A percentile compares a stretch with the other conserved stretches of the same genome.
phyloP scores from a whole-genome alignment of 1,140 invertebrate genomes.

The Habropoda laboriosa region DNA sequence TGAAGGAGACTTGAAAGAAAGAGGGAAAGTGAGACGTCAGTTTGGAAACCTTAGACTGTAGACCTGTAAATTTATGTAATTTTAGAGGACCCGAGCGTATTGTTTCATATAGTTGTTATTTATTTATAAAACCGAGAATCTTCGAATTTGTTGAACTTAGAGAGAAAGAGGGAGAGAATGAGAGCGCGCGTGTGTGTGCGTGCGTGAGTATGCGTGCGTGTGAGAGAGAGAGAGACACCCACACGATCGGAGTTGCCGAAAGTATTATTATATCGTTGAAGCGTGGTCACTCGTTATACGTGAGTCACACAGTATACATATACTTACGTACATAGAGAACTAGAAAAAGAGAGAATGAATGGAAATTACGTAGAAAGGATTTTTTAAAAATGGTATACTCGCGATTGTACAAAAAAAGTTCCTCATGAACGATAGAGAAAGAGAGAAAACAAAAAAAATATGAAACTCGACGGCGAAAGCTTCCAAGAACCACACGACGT shows the following conservation, averaged over 20 bases:
- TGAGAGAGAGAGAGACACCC: conserved; percentile 9
- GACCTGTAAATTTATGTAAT: conserved; percentile 71
- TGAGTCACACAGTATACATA: background rate
- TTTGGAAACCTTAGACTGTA: conserved; percentile 50
- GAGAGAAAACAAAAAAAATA: background rate
- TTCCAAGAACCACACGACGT: background rate
- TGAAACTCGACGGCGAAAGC: background rate
- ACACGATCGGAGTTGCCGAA: conserved; percentile 26
- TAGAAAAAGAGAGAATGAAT: too few species aligned
- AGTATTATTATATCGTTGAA: conserved; percentile 46
- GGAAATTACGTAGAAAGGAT: conserved; percentile 22
- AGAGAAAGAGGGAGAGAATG: background rate
- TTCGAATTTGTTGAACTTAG: conserved; percentile 44
- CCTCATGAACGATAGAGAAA: conserved; percentile 3
- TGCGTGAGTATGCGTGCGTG: too few species aligned
- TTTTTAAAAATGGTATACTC: conserved; percentile 8
- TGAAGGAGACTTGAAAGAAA: background rate
- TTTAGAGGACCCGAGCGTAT: conserved; percentile 61
- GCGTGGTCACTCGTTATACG: conserved; percentile 3
- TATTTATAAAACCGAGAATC: conserved; percentile 64
- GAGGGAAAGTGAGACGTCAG: conserved; percentile 4
- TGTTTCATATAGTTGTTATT: conserved; percentile 73
- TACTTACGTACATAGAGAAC: background rate
- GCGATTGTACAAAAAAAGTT: conserved; percentile 37
- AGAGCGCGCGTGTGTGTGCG: background rate